phyloP scores from a whole-genome alignment of 2,113 vertebrate genomes.

The Salvelinus alpinus region DNA sequence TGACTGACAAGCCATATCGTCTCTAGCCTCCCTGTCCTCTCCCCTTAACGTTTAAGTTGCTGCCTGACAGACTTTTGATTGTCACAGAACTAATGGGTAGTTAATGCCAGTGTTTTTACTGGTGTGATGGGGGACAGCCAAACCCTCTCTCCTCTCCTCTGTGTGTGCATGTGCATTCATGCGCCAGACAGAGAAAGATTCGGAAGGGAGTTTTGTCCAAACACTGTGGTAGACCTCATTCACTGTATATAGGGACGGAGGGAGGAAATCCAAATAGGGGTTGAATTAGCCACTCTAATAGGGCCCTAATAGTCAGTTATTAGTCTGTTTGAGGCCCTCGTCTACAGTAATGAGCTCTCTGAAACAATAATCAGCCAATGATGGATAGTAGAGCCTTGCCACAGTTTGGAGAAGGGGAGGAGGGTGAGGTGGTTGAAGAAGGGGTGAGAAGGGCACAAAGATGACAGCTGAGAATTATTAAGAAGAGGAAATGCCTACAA shows the following conservation, averaged over 20 bases:
- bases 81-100: not conserved
- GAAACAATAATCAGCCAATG: conserved; percentile 48
- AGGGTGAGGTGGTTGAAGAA: conserved; percentile 20
- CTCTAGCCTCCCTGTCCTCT: not conserved
- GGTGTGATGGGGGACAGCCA: not conserved
- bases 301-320: conserved; percentile 48
- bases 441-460: conserved; percentile 12
- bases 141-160: not conserved
- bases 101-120: conserved; percentile 4
- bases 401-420: conserved; percentile 14
- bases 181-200: not conserved
- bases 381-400: conserved; percentile 41
- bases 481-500: conserved; percentile 47
- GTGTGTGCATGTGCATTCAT: not conserved
- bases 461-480: conserved; percentile 55
- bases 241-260: conserved; percentile 26
- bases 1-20: no score
- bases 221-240: conserved; percentile 17
- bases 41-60: not conserved
- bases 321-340: conserved; percentile 51
- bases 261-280: conserved; percentile 37
- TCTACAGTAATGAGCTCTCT: conserved; percentile 49
- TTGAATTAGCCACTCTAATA: conserved; percentile 35
- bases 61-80: not conserved
- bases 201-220: not conserved